Evolutionary conservation across 2,888 invertebrate species (phyloP).

Genomic region (Patella caerulea): DNA sequence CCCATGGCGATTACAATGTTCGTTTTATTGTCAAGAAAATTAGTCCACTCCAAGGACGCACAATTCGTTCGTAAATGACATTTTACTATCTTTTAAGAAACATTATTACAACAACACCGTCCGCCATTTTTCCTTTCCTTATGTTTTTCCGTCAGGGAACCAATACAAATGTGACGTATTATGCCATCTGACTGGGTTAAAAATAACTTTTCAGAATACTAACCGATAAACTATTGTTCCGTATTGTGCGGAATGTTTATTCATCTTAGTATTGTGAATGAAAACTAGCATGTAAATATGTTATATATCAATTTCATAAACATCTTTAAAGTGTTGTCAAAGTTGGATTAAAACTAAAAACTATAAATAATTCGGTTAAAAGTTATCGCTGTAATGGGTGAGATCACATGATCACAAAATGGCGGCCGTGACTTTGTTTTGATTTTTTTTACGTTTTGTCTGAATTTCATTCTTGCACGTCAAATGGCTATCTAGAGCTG

Average conservation of each 20-base stretch:
- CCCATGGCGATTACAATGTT: constrained; percentile 51
- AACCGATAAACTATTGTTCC: constrained; percentile 32
- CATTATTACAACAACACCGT: constrained; percentile 40
- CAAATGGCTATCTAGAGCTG: too few species aligned
- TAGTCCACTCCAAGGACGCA: background rate
- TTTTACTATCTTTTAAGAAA: background rate
- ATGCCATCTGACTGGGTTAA: constrained; percentile 50
- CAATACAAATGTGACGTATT: constrained; percentile 61
- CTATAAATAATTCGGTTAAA: background rate
- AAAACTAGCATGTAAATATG: too few species aligned
- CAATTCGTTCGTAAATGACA: constrained; percentile 8
- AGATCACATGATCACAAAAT: constrained; percentile 48
- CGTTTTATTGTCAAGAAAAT: constrained; percentile 3
- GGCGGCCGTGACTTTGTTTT: constrained; percentile 34
- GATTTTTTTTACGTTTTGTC: too few species aligned
- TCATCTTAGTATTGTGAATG: too few species aligned
- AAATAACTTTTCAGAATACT: constrained; percentile 23
- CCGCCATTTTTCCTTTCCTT: constrained; percentile 65
- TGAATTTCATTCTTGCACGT: too few species aligned
- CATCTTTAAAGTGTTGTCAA: too few species aligned
- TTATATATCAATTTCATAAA: too few species aligned
- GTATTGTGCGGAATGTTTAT: too few species aligned
- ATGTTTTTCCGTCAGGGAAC: constrained; percentile 60
- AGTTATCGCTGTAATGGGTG: constrained; percentile 32
- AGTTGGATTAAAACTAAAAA: background rate